These are phyloP conservation scores for Papilio glaucus DNA, from an alignment of 1,140 invertebrate genomes.

Conservation along the genomic window DNA sequence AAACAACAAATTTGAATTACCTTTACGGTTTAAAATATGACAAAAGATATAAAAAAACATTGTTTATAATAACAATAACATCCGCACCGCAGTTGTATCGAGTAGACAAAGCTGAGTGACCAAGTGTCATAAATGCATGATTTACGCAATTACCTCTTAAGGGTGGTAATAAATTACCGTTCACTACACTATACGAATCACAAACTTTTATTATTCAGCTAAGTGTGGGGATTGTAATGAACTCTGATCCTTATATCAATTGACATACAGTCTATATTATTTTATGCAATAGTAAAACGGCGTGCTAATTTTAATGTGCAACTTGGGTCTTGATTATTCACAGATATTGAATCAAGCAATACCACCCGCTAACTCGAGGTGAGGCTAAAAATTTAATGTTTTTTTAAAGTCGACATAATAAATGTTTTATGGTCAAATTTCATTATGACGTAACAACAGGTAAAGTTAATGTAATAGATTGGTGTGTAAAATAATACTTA, in stretches of 20 bases:
- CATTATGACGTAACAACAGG: conserved; percentile 44
- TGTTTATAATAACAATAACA: conserved; percentile 64
- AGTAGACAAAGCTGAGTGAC: conserved; percentile 72
- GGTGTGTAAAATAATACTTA: not conserved
- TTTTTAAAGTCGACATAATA: conserved; percentile 54
- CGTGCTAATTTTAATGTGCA: conserved; percentile 48
- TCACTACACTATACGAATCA: conserved; percentile 66
- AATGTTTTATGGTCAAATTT: conserved; percentile 56
- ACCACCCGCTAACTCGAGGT: conserved; percentile 78
- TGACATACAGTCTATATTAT: conserved; percentile 14
- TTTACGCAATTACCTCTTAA: conserved; percentile 81
- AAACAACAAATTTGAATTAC: conserved; percentile 36
- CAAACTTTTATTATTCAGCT: conserved; percentile 48
- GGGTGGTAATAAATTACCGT: conserved; percentile 80
- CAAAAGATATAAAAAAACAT: conserved; percentile 42
- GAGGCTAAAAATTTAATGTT: conserved; percentile 63
- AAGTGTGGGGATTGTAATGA: conserved; percentile 30
- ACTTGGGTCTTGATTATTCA: conserved; percentile 71
- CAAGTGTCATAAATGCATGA: conserved; percentile 81
- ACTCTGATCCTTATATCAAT: conserved; percentile 49
- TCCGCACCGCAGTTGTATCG: conserved; percentile 58
- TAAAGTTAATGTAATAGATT: conserved; percentile 10
- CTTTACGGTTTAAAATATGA: conserved; percentile 18
- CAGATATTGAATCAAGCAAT: conserved; percentile 73
- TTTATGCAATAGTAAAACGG: not conserved